Evolutionary conservation across 1,140 invertebrate species (phyloP).

Genomic region (Physella acuta): DNA sequence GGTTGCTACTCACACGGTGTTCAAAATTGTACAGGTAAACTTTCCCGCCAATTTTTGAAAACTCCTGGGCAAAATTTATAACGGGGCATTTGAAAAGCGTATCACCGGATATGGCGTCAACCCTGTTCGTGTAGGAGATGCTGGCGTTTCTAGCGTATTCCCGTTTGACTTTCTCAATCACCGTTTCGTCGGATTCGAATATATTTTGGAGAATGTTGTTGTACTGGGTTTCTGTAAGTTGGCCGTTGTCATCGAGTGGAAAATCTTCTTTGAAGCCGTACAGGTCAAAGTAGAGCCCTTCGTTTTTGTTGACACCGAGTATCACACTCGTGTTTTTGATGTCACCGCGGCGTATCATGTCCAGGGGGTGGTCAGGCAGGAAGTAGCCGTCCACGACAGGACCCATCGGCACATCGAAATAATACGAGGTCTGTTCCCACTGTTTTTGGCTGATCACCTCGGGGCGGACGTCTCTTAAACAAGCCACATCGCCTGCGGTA

Average conservation of each 20-base stretch:
- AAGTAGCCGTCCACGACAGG: slow-evolving; percentile 91
- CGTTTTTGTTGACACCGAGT: slow-evolving; percentile 90
- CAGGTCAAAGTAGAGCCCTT: slow-evolving; percentile 59
- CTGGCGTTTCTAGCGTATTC: neutral
- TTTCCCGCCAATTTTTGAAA: slow-evolving; percentile 66
- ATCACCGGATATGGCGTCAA: slow-evolving; percentile 36
- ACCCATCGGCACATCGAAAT: slow-evolving; percentile 75
- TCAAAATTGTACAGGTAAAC: slow-evolving; percentile 44
- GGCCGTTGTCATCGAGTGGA: slow-evolving; percentile 10
- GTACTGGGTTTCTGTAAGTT: slow-evolving; percentile 33
- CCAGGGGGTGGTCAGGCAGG: slow-evolving; percentile 77
- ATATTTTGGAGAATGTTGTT: slow-evolving; percentile 22
- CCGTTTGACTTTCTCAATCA: slow-evolving; percentile 64
- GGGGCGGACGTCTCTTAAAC: slow-evolving; percentile 72
- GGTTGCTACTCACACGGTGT: slow-evolving; percentile 64
- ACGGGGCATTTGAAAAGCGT: slow-evolving; percentile 43
- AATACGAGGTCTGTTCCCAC: slow-evolving; percentile 61
- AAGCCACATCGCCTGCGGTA: slow-evolving; percentile 71
- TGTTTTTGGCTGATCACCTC: slow-evolving; percentile 80
- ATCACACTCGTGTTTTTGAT: slow-evolving; percentile 90
- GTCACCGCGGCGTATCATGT: slow-evolving; percentile 75
- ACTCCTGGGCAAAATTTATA: slow-evolving; percentile 31
- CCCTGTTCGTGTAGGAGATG: slow-evolving; percentile 25
- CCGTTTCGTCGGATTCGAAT: slow-evolving; percentile 61
- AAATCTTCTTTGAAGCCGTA: slow-evolving; percentile 35